Conservation (phyloP, 2,797 vertebrate species). For the Octomys mimax region DNA sequence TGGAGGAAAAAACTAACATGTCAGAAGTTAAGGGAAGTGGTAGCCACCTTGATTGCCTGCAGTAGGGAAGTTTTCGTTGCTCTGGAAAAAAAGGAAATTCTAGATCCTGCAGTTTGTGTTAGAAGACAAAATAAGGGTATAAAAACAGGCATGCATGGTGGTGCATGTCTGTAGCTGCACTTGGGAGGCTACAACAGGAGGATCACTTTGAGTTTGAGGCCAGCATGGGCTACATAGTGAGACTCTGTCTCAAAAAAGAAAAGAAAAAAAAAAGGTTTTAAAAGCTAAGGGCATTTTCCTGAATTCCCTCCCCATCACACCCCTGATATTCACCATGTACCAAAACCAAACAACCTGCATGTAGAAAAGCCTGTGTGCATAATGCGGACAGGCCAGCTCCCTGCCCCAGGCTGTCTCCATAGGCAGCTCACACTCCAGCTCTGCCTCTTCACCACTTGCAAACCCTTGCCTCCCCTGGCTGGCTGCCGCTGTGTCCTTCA, state of each 20-base stretch:
- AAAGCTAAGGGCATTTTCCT: not conserved
- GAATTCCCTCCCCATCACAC: not conserved
- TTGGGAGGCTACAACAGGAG: not conserved
- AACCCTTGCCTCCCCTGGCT: not conserved
- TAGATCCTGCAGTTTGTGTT: not conserved
- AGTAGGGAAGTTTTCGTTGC: not conserved
- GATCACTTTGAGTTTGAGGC: not conserved
- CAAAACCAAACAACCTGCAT: not conserved
- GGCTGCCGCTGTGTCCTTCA: not conserved
- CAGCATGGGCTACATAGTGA: not conserved
- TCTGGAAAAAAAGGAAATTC: not conserved
- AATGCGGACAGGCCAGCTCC: not conserved
- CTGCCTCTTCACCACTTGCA: not conserved
- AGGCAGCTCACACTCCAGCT: not conserved
- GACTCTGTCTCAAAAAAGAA: not conserved
- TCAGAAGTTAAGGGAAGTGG: slow-evolving; percentile 43
- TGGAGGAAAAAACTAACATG: slow-evolving; percentile 72
- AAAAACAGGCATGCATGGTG: not conserved
- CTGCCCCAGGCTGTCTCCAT: not conserved
- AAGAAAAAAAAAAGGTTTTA: not conserved
- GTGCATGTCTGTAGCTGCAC: not conserved
- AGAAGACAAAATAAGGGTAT: slow-evolving; percentile 12
- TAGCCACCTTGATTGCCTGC: not conserved
- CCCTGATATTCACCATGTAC: not conserved
- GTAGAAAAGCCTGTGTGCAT: not conserved